Evolutionary conservation across 2,797 vertebrate genomes (phyloP), one percentile per base, ranked within the genome.

Genomic region (Rhincodon typus): DNA sequence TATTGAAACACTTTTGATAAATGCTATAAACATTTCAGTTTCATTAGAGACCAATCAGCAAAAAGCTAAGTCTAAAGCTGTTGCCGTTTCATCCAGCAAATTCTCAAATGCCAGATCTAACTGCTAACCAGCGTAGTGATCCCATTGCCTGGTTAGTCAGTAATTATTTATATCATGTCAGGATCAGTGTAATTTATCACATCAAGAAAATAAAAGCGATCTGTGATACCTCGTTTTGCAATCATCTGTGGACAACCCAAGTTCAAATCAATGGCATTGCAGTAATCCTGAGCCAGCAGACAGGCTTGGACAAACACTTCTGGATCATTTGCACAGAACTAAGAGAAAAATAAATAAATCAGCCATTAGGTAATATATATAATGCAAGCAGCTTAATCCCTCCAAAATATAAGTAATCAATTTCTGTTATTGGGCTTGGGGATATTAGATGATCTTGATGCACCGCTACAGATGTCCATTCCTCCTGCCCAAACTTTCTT

Each of bases 271-370:
- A 99, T 98, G 96, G 99, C 99, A 6, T 99, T 99, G 0, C 99
- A 99, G 97, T 98, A 98, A 96, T 99, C 98, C 97, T 99, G 99
- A 53, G 99, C 99, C 96, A 99, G 97, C 23, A 98, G 97, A 0
- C 98, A 98, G 0, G 99, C 99, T 96, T 99, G 97, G n/a, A 99
- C 97, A 97, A 99, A 99, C 96, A 99, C 98, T 95, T 99, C 99
- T 0, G 99, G 99, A 96, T 99, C 98, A 70, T 99, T 99, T 97
- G 99, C 99, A 98, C 99, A 99, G 97, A 99, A 99, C 99, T 99
- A 97, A 38, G 77, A 96, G 95, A 95, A 95, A 94, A 97, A 96
- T 90, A 25, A 38, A 13, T 46, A n/a, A 93, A 6, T 70, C 66
- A 34, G 30, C 30, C 38, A 69, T n/a, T 27, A 42, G 34, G 34